A percentile compares a stretch with the other conserved stretches of the same genome.
Conservation (phyloP, 1,140 invertebrate species). For the Tetramorium parvispinum region DNA sequence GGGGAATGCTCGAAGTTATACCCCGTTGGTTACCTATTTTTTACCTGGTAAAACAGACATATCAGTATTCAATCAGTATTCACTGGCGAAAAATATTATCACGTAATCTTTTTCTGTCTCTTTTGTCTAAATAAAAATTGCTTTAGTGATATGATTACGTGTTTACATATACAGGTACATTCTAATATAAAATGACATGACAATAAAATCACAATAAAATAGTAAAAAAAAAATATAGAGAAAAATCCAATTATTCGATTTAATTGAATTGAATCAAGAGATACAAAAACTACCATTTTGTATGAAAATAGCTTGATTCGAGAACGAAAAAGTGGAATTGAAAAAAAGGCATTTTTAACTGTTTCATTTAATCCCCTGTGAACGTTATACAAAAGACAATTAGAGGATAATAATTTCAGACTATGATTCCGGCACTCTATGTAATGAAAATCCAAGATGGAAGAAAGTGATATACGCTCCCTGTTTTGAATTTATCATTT, state of each 20-base stretch:
- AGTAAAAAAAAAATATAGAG: not conserved
- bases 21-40: constrained; percentile 1
- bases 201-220: constrained; percentile 8
- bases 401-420: constrained; percentile 8
- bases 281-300: not conserved
- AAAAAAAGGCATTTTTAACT: not conserved
- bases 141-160: not conserved
- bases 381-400: not conserved
- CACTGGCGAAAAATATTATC: not conserved
- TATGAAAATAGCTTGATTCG: not conserved
- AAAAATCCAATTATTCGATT: not conserved
- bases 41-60: not conserved
- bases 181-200: not conserved
- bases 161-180: not conserved
- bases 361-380: not conserved
- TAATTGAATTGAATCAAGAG: constrained; percentile 4
- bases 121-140: not conserved
- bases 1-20: not conserved
- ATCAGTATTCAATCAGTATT: not conserved
- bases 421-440: not conserved
- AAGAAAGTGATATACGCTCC: not conserved
- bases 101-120: not conserved
- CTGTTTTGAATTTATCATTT: not conserved
- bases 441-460: not conserved
- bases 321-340: not conserved